Evolutionary conservation across 2,113 vertebrate species (phyloP).

Genomic region (Neolamprologus brichardi): DNA sequence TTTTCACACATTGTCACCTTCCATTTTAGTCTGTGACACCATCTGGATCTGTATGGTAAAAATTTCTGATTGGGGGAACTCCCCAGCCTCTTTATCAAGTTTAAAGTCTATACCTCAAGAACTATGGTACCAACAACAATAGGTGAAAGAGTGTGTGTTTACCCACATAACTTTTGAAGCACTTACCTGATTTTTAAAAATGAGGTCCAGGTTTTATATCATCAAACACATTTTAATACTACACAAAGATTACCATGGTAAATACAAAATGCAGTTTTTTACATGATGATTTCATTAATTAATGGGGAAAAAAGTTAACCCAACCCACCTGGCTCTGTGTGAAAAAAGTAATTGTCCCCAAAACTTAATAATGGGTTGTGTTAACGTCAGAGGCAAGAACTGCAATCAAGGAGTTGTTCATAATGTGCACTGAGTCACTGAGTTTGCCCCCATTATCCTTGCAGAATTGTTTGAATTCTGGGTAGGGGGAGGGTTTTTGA

Average conservation of each 20-base stretch:
- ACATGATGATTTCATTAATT: background rate
- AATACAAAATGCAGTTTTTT: background rate
- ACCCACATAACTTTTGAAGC: background rate
- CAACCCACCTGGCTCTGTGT: background rate
- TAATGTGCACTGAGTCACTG: background rate
- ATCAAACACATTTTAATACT: background rate
- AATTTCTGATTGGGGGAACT: background rate
- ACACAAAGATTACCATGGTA: background rate
- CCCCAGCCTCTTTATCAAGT: background rate
- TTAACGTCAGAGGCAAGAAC: background rate
- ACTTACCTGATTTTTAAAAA: background rate
- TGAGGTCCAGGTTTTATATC: background rate
- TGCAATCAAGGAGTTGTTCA: background rate
- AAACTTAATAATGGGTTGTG: background rate
- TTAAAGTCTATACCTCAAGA: background rate
- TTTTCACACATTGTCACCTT: background rate
- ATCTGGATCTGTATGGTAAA: background rate
- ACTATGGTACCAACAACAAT: background rate
- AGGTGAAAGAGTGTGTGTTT: background rate
- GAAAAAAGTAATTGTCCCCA: background rate
- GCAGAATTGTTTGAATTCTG: background rate
- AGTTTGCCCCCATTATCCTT: background rate
- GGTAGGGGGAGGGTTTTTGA: background rate
- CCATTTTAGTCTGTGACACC: background rate
- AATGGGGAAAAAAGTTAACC: background rate